Evolutionary conservation across 2,888 invertebrate species (phyloP), one percentile per base, ranked within the genome.

Genomic region (Anarsia innoxiella): DNA sequence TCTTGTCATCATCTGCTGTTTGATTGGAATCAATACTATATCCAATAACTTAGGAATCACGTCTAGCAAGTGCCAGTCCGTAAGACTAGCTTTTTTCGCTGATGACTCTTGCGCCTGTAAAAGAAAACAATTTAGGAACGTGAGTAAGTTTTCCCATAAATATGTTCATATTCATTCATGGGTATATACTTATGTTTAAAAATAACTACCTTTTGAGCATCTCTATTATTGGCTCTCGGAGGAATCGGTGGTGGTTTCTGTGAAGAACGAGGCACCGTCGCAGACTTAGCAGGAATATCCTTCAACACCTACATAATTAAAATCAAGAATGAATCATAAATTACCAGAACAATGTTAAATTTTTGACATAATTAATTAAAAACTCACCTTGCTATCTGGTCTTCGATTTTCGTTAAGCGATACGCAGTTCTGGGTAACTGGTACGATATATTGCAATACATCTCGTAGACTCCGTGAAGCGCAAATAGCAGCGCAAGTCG

Each of bases 401-500:
- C 66, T 53, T 8, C 56, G 58, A 10, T 52, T 50, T 11, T 76
- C 76, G 10, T 53, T 53, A 2, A 43, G 38, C 11, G 53, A 49
- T 12, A 68, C 44, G 6, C 49, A 47, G 30, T 48, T 59, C 42
- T 82, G 79, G 0, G 83, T 79, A 5, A 79, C 56, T 0, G 82
- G 82, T 9, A 78, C 77, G 1, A 80, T 64, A 44, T 77, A 76
- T 23, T 83, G 76, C 36, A 84, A 46, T 0, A 82, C 77, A 33
- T 83, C 82, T 2, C 75, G 69, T 1, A 84, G 56, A 37, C 71
- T 80, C 1, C 70, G 66, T 0, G 79, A 70, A 29, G 91, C 90
- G 59, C 95, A 95, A 45, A 97, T 84, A 0, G 97, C 93, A 28
- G 95, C 93, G 44, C 96, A 86, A 2, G 95, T 92, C 0, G 96